Evolutionary conservation across 2,888 invertebrate species (phyloP), one percentile per base, ranked within the genome.

Genomic region (Rhogogaster chlorosoma): DNA sequence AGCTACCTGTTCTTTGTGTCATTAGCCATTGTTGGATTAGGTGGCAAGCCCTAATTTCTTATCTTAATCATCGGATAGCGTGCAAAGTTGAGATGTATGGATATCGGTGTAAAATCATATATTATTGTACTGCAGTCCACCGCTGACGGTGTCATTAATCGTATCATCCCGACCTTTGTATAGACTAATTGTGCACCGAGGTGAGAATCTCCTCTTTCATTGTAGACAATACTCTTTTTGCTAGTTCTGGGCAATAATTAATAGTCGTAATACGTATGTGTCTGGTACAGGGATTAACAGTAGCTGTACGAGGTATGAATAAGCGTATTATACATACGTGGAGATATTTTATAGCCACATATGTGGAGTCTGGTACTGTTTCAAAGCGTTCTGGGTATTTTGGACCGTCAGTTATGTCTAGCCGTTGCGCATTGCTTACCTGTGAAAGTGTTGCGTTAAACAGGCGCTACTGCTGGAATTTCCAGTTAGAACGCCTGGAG

Each of bases 401-500:
- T 53, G 53, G 77, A 77, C 77, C 32, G 49, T 49, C 29, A 53
- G 77, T 53, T 77, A 77, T 77, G 77, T 53, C 77, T 77, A 77
- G 77, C 77, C 77, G 49, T 77, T 53, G 77, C 53, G 77, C 53
- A 77, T 77, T 77, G 77, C 77, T 77, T 77, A 49, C 32, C 49
- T 77, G 77, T 77, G 49, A 53, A 49, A 49, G 77, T 77, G 77
- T 53, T 77, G 77, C 77, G 77, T 77, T 77, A 15, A 77, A 49
- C 77, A 77, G 77, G 77, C 77, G 77, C 53, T 49, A 10, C 18
- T n/a, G n/a, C 45, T 29, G 53, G 77, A 77, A 77, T 77, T 22
- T 77, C 77, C 53, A 77, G 53, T 12, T 53, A 77, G n/a, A 73
- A 89, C 89, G 89, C 90, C 89, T 89, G 88, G 64, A 86, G 87